A percentile compares a stretch with the other conserved stretches of the same genome.
Evolutionary conservation across 2,888 invertebrate genomes (phyloP).

Genomic region (Phortica okadai): DNA sequence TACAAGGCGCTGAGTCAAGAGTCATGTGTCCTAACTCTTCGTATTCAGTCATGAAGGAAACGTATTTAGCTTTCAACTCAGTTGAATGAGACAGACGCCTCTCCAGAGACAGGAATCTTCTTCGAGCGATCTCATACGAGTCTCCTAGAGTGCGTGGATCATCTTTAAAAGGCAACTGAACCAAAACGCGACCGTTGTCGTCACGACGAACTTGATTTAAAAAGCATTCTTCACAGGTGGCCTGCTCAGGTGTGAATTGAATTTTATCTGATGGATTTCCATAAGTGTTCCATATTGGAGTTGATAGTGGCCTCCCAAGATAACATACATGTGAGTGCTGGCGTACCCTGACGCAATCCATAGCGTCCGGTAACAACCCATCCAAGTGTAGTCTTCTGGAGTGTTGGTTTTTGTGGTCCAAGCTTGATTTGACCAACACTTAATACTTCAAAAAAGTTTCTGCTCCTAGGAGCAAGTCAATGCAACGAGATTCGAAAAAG

Average conservation of each 20-base stretch:
- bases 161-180: constrained; percentile 41
- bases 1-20: too few species aligned
- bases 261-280: neutral
- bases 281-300: neutral
- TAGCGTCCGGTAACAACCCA: neutral
- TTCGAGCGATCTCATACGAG: constrained; percentile 41
- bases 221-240: too few species aligned
- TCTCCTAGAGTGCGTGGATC: constrained; percentile 37
- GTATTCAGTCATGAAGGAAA: constrained; percentile 45
- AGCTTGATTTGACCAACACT: neutral
- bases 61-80: neutral
- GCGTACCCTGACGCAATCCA: too few species aligned
- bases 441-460: neutral
- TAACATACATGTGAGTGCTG: too few species aligned
- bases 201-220: too few species aligned
- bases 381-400: neutral
- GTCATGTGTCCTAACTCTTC: too few species aligned
- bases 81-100: neutral
- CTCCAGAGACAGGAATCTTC: constrained; percentile 29
- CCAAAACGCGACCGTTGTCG: neutral
- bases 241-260: too few species aligned
- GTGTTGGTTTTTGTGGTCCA: neutral
- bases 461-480: neutral
- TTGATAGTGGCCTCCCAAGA: too few species aligned
- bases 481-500: constrained; percentile 36